phyloP scores from a whole-genome alignment of 1,140 invertebrate species.

The Paracyclopina nana region DNA sequence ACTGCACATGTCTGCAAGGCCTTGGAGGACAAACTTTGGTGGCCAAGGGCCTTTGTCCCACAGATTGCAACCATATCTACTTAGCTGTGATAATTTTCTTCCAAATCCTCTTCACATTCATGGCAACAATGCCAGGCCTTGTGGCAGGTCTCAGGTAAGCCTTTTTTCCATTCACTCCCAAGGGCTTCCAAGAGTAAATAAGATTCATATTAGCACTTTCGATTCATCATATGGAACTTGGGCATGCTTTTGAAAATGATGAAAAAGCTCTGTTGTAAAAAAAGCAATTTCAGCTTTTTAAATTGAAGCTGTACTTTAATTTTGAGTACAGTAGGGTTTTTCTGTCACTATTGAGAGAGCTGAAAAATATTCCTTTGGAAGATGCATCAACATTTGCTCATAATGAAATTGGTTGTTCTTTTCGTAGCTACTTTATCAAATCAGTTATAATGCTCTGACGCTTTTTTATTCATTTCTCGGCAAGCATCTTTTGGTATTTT shows the following conservation, averaged over 20 bases:
- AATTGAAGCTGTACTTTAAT: not conserved
- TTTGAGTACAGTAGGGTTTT: too few relatives aligned
- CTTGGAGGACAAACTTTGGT: too few relatives aligned
- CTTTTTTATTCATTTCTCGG: too few relatives aligned
- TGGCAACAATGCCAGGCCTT: conserved; percentile 13
- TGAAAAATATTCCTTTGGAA: not conserved
- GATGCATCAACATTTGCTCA: not conserved
- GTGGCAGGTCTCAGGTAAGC: conserved; percentile 4
- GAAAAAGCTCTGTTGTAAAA: not conserved
- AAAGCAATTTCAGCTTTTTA: not conserved
- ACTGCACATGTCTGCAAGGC: too few relatives aligned
- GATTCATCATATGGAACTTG: not conserved
- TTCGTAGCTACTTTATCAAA: too few relatives aligned
- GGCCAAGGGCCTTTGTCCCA: too few relatives aligned
- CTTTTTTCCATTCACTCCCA: not conserved
- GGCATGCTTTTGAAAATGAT: not conserved
- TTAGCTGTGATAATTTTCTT: conserved; percentile 11
- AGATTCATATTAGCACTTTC: not conserved
- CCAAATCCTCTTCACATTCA: conserved; percentile 13
- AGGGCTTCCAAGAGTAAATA: not conserved
- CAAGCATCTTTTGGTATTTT: too few relatives aligned
- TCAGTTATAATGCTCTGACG: too few relatives aligned
- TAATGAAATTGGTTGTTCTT: not conserved
- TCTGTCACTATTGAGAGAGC: not conserved
- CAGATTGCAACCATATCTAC: conserved; percentile 1